phyloP scores from a whole-genome alignment of 2,888 invertebrate genomes.

The Antheraea yamamai region DNA sequence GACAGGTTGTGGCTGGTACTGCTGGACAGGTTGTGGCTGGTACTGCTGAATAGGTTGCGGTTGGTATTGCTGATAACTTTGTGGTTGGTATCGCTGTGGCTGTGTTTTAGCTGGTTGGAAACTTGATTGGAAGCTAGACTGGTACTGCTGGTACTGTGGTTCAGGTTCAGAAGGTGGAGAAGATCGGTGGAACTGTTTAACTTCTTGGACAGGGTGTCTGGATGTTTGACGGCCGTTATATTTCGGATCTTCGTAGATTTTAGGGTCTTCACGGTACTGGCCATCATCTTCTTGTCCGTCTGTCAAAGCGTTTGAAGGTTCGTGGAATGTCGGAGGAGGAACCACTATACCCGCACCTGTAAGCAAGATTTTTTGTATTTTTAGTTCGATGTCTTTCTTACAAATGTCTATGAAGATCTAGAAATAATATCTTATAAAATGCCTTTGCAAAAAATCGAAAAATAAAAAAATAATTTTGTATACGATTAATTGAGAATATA shows the following conservation, averaged over 20 bases:
- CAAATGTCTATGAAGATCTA: too few species aligned
- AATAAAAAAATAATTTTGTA: too few species aligned
- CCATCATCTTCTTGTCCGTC: constrained; percentile 91
- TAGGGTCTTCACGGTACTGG: constrained; percentile 92
- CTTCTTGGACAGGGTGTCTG: constrained; percentile 45
- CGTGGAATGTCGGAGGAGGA: constrained; percentile 88
- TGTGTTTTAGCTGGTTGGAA: constrained; percentile 40
- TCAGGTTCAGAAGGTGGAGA: constrained; percentile 38
- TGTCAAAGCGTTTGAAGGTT: constrained; percentile 75
- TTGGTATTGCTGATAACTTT: constrained; percentile 41
- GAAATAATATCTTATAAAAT: too few species aligned
- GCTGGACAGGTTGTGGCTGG: constrained; percentile 25
- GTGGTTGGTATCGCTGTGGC: constrained; percentile 39
- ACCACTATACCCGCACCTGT: constrained; percentile 87
- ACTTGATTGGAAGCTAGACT: constrained; percentile 26
- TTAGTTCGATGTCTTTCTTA: not conserved
- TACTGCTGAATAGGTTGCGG: constrained; percentile 35
- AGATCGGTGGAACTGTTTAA: constrained; percentile 56
- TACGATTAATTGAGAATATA: too few species aligned
- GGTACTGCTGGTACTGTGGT: constrained; percentile 44
- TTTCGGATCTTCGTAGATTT: constrained; percentile 88
- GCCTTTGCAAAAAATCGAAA: too few species aligned
- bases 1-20: constrained; percentile 42
- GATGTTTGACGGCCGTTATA: constrained; percentile 70
- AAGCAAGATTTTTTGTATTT: constrained; percentile 31